Percentiles rank a stretch among this genome's conserved stretches.
phyloP scores from a whole-genome alignment of 2,888 invertebrate genomes.

The Monopis laevigella region DNA sequence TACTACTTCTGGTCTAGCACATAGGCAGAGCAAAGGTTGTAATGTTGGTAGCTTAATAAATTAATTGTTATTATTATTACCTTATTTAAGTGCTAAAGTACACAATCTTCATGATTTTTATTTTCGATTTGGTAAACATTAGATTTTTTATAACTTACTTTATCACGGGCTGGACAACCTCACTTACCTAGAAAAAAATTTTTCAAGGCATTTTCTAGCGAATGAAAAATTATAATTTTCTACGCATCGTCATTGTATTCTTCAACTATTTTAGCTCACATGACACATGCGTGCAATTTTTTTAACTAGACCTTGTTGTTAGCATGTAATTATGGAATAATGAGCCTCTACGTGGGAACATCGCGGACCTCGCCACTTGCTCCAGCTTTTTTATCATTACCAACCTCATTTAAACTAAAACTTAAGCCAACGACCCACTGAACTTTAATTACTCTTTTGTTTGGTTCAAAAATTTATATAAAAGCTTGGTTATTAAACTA shows the following conservation, averaged over 20 bases:
- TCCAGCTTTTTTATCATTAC: conserved; percentile 9
- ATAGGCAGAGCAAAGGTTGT: no score
- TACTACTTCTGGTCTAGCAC: no score
- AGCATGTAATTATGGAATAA: conserved; percentile 6
- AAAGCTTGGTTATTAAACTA: background rate
- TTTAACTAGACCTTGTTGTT: background rate
- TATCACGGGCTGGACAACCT: no score
- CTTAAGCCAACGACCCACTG: conserved; percentile 7
- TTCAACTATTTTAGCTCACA: conserved; percentile 1
- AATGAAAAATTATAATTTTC: background rate
- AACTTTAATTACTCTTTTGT: conserved; percentile 9
- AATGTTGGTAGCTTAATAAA: no score
- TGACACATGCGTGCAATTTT: conserved; percentile 7
- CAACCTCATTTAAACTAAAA: background rate
- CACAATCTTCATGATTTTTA: no score
- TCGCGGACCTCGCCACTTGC: background rate
- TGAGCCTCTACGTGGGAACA: conserved; percentile 9
- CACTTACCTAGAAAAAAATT: no score
- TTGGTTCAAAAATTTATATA: background rate
- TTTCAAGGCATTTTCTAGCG: no score
- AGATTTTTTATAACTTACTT: no score
- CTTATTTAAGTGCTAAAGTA: no score
- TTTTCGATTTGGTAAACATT: no score
- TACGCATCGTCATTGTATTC: background rate
- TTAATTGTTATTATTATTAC: no score